Percentiles rank a stretch among this genome's conserved stretches.
Evolutionary conservation across 2,113 vertebrate species (phyloP).

Genomic region (Hippocampus abdominalis): DNA sequence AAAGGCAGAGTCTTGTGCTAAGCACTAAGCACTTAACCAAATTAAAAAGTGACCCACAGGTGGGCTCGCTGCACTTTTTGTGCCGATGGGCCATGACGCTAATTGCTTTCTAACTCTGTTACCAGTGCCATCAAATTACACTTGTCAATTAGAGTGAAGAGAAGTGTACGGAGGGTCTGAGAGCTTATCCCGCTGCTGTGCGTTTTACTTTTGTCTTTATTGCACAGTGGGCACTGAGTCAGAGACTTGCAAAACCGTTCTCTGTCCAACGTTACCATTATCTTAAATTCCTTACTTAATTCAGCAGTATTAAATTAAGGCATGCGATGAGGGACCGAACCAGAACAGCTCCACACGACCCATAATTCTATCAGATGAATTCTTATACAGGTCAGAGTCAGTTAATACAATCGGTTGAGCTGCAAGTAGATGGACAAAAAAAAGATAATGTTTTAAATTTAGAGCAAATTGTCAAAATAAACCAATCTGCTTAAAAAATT

Average conservation of each 20-base stretch:
- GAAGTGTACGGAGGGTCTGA: slow-evolving; percentile 52
- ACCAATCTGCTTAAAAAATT: not conserved
- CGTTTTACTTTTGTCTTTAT: slow-evolving; percentile 62
- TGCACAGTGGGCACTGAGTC: slow-evolving; percentile 55
- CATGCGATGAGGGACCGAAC: slow-evolving; percentile 5
- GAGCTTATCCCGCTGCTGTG: slow-evolving; percentile 56
- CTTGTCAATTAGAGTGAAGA: slow-evolving; percentile 69
- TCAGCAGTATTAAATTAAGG: slow-evolving; percentile 1
- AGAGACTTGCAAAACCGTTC: slow-evolving; percentile 33
- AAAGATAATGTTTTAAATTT: not conserved
- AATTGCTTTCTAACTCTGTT: slow-evolving; percentile 81
- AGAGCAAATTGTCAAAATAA: not conserved
- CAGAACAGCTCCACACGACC: slow-evolving; percentile 2
- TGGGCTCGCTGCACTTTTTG: slow-evolving; percentile 67
- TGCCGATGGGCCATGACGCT: slow-evolving; percentile 70
- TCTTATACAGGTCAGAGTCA: slow-evolving; percentile 8
- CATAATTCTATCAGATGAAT: slow-evolving; percentile 6
- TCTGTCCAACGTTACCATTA: slow-evolving; percentile 7
- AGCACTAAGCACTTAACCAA: slow-evolving; percentile 79
- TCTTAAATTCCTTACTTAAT: slow-evolving; percentile 3
- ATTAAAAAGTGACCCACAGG: slow-evolving; percentile 81
- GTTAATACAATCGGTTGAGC: not conserved
- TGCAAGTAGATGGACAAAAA: not conserved
- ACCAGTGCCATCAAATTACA: slow-evolving; percentile 77
- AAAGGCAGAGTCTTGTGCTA: slow-evolving; percentile 69